These are phyloP conservation scores for Corythaeola cristata DNA, from an alignment of 2,113 vertebrate genomes.

Conservation along the genomic window DNA sequence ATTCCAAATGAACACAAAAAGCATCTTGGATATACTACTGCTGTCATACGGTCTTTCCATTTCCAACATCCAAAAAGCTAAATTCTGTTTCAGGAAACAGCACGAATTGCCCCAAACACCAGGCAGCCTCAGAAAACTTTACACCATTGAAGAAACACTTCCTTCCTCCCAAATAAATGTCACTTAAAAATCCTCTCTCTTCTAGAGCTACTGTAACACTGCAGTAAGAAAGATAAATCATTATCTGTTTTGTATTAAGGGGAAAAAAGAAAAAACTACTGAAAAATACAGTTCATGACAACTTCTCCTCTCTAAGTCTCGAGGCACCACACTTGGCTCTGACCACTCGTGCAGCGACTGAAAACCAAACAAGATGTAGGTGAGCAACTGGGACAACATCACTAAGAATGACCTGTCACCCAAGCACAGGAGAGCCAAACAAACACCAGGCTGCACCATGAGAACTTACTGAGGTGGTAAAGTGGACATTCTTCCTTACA, in stretches of 20 bases:
- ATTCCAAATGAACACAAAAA: neutral
- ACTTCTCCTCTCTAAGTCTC: neutral
- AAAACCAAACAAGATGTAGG: neutral
- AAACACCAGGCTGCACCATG: accelerated
- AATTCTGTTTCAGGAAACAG: neutral
- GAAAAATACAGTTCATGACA: neutral
- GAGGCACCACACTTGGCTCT: neutral
- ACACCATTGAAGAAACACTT: neutral
- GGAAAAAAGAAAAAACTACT: no score
- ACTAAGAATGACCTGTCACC: neutral
- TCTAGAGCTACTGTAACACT: neutral
- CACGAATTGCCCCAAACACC: neutral
- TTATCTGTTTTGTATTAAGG: neutral
- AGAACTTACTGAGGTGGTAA: neutral
- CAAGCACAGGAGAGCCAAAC: neutral
- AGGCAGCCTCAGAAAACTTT: neutral
- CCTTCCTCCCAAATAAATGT: neutral
- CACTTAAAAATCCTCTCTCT: neutral
- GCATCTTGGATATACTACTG: neutral
- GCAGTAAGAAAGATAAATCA: neutral
- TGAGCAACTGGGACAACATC: neutral
- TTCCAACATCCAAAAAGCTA: neutral
- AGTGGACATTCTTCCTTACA: neutral
- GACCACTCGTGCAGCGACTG: neutral
- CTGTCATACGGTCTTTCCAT: neutral